phyloP scores from a whole-genome alignment of 2,888 invertebrate genomes.

The Xanthostigma xanthostigma region DNA sequence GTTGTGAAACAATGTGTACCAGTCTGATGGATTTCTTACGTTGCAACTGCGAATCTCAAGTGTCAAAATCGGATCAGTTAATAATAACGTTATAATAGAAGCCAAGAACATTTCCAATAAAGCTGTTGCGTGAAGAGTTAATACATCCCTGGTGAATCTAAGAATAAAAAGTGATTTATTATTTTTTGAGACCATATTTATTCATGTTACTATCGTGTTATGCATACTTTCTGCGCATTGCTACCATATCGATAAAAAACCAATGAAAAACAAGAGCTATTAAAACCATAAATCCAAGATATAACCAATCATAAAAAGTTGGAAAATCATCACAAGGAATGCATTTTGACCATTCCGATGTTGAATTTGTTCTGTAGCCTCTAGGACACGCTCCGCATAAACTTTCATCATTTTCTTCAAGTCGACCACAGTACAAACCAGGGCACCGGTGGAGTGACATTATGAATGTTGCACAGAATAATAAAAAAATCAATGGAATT shows the following conservation, averaged over 20 bases:
- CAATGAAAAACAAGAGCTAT: slow-evolving; percentile 78
- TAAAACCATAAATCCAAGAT: slow-evolving; percentile 85
- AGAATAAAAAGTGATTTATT: slow-evolving; percentile 11
- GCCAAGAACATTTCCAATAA: slow-evolving; percentile 66
- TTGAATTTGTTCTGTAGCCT: slow-evolving; percentile 58
- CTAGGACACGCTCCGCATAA: slow-evolving; percentile 78
- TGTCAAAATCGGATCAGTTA: slow-evolving; percentile 69
- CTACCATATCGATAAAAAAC: slow-evolving; percentile 79
- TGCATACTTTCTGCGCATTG: slow-evolving; percentile 52
- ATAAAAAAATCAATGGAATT: too few relatives aligned
- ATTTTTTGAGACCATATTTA: slow-evolving; percentile 4
- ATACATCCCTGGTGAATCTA: slow-evolving; percentile 58
- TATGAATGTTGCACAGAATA: too few relatives aligned
- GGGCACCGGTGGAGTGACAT: slow-evolving; percentile 39
- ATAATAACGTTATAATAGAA: slow-evolving; percentile 57
- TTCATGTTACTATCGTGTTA: neutral
- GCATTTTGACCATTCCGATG: slow-evolving; percentile 70
- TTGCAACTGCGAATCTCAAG: slow-evolving; percentile 64
- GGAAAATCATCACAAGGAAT: slow-evolving; percentile 58
- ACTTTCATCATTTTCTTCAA: slow-evolving; percentile 54
- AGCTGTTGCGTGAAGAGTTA: slow-evolving; percentile 68
- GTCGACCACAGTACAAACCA: slow-evolving; percentile 70
- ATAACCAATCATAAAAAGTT: slow-evolving; percentile 81
- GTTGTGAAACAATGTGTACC: slow-evolving; percentile 93
- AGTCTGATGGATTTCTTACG: slow-evolving; percentile 73